Percentiles rank a stretch among this genome's conserved stretches.
These are phyloP conservation scores for Mythimna albipuncta DNA, from an alignment of 2,888 invertebrate genomes.

Conservation along the genomic window DNA sequence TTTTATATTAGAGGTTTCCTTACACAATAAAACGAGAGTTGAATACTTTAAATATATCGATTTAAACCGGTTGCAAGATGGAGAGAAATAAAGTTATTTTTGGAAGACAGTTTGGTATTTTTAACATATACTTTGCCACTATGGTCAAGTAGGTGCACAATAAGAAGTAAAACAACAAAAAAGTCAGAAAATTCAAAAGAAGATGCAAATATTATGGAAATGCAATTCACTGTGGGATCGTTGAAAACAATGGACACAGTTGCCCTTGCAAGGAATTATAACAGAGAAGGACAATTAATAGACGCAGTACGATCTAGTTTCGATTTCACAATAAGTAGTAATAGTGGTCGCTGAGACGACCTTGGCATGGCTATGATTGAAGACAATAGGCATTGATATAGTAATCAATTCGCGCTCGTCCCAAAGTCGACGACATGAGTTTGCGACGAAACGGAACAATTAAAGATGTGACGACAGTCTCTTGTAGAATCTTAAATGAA, in stretches of 20 bases:
- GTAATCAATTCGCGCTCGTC: slow-evolving; percentile 50
- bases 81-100: slow-evolving; percentile 43
- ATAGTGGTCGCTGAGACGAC: slow-evolving; percentile 25
- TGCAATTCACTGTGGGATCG: not conserved
- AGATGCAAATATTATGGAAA: not conserved
- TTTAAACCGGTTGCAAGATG: slow-evolving; percentile 30
- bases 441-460: slow-evolving; percentile 38
- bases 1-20: not conserved
- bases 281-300: slow-evolving; percentile 19
- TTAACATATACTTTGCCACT: not conserved
- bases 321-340: slow-evolving; percentile 26
- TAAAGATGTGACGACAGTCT: slow-evolving; percentile 31
- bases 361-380: slow-evolving; percentile 53
- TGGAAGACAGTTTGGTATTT: slow-evolving; percentile 9
- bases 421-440: slow-evolving; percentile 35
- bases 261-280: not conserved
- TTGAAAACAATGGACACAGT: slow-evolving; percentile 1
- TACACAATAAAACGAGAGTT: not conserved
- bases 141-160: not conserved
- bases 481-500: slow-evolving; percentile 12
- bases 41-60: slow-evolving; percentile 11
- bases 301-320: slow-evolving; percentile 31
- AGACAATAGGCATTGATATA: slow-evolving; percentile 63
- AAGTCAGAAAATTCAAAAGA: not conserved
- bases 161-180: not conserved